Base-by-base conservation (phyloP, 2,113 vertebrate species). In the Erythrolamprus reginae region DNA sequence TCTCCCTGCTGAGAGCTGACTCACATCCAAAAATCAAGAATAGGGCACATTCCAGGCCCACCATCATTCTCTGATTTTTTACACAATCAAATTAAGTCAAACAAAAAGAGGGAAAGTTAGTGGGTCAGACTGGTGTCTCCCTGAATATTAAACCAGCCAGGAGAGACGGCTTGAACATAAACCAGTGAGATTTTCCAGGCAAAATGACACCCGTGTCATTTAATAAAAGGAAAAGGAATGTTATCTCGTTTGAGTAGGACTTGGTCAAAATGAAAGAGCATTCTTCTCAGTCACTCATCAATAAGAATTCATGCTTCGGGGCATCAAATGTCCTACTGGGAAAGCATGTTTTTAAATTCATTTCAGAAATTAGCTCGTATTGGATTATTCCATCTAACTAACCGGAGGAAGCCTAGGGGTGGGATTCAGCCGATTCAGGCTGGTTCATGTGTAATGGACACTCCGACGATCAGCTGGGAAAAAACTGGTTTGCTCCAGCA, bases 41-140 rank as follows among this genome's bases (percentile, higher is more conserved):
- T 88, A 23, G 58, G 89, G 70, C 84, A 28, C 5, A 47, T 93
- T 93, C 90, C 47, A 90, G n/a, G 84, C 90, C 82, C 82, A 15
- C 26, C 3, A 0, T 48, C 53, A 26, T 21, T 90, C 89, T 26
- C 89, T 26, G 52, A n/a, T 1, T 1, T 55, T 38, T 56, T 23
- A 88, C 28, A 33, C 21, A 19, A 28, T 52, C 87, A 50, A 89
- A 23, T 13, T 89, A 91, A 28, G 5, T 50, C 53, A 1, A 84
- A 84, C 53, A 15, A 13, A 91, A 82, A 1, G 82, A 84, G 53
- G 2, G 2, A 1, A 19, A 77, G 65, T 17, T 51, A 93, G 87
- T 58, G 24, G 10, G 2, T 3, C 89, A 87, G 65, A 84, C 3
- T 87, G 3, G 0, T 55, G 45, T 91, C 87, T 83, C 17, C 61